Percentiles rank a stretch among this genome's conserved stretches.
Evolutionary conservation across 2,888 invertebrate species (phyloP).

Genomic region (Anthrax anthrax): DNA sequence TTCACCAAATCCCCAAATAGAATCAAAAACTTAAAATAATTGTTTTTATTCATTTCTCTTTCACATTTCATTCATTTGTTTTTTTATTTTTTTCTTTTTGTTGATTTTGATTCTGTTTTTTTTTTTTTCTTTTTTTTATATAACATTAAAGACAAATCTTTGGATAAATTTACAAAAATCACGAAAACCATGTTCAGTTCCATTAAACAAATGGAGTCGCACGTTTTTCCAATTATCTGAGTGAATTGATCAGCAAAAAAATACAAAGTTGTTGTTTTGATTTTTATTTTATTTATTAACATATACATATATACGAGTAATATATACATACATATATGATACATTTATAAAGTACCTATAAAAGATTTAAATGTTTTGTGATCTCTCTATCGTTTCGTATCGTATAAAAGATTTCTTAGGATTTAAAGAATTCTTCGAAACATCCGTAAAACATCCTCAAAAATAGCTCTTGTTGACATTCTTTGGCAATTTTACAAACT

Average conservation of each 20-base stretch:
- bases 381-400: neutral
- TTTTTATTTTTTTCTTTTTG: no score
- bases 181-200: conserved; percentile 7
- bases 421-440: neutral
- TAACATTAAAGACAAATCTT: neutral
- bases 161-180: neutral
- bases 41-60: no score
- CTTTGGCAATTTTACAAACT: neutral
- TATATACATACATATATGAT: no score
- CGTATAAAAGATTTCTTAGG: neutral
- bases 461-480: neutral
- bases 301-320: no score
- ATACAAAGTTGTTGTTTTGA: neutral
- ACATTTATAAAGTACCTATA: no score
- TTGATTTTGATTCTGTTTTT: no score
- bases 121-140: no score
- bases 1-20: neutral
- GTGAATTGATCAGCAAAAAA: neutral
- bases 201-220: conserved; percentile 5
- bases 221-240: conserved; percentile 5
- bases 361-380: neutral
- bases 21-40: neutral
- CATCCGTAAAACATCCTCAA: neutral
- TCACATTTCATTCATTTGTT: no score
- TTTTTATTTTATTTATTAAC: neutral